Base-by-base conservation (phyloP, 2,797 vertebrate genomes). In the Peromyscus melanophrys region DNA sequence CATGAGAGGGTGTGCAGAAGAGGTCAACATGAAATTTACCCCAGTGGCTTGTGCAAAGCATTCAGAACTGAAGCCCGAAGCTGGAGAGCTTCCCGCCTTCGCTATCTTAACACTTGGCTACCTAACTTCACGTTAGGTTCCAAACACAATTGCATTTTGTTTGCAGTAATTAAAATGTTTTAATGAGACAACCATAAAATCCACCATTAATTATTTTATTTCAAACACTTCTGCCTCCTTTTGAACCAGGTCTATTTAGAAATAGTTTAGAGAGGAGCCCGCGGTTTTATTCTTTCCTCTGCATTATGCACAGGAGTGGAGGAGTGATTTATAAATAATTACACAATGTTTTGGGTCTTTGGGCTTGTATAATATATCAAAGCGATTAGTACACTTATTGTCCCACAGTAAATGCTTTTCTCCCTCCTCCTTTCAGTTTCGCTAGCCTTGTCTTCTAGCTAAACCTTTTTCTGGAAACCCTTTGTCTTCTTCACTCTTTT, bases 281-380 rank as follows among this genome's bases (percentile, higher is more conserved):
- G 99, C 99, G 99, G 99, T 99, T 99, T 99, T 99, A 99, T 99
- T 99, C 99, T 99, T 99, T 98, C 98, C 98, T 98, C 95, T 98
- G 99, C 98, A 99, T 99, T 99, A 99, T 99, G 99, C 98, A 98
- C 98, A 99, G 98, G 98, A 99, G 99, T 99, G 99, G 99, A 99
- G 99, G 99, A 99, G 99, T 99, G 99, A 99, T 99, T 99, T 99
- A 99, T 99, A 99, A 99, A 99, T 99, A 99, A 99, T 99, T 99
- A 99, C 99, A 99, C 99, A 99, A 99, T 99, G 99, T 99, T 99
- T 99, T 99, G 99, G 99, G 99, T 99, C 99, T 99, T 99, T 99
- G 99, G 99, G 99, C 99, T 99, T 99, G 99, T 99, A 99, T 99
- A 99, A 99, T 99, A 99, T 99, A 99, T 99, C 99, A 99, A 99